These are phyloP conservation scores for Pterocles orientalis DNA, from an alignment of 2,113 vertebrate genomes.

Conservation along the genomic window DNA sequence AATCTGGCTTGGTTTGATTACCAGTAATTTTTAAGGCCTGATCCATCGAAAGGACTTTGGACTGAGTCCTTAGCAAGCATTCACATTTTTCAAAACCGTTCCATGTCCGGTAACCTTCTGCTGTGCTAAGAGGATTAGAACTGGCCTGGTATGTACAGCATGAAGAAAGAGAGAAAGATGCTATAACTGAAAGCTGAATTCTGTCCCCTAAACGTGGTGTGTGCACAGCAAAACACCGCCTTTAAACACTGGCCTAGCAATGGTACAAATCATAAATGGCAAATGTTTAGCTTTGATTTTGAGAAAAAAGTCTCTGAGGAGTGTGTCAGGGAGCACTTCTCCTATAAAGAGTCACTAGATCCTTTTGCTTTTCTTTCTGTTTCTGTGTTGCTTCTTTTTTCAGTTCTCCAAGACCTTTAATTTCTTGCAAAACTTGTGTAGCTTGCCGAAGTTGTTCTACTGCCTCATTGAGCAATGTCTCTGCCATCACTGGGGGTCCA, in stretches of 20 bases:
- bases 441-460: slow-evolving; percentile 89
- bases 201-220: background rate
- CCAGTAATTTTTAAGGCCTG: slow-evolving; percentile 15
- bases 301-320: background rate
- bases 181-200: slow-evolving; percentile 36
- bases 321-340: slow-evolving; percentile 78
- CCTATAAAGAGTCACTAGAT: slow-evolving; percentile 84
- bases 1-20: slow-evolving; percentile 5
- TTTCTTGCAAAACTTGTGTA: slow-evolving; percentile 86
- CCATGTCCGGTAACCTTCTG: slow-evolving; percentile 36
- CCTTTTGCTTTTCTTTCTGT: slow-evolving; percentile 74
- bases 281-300: slow-evolving; percentile 11
- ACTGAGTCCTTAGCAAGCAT: slow-evolving; percentile 12
- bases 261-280: slow-evolving; percentile 21
- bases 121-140: slow-evolving; percentile 50
- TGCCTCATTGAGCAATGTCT: slow-evolving; percentile 83
- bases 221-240: slow-evolving; percentile 36
- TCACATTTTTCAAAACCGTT: slow-evolving; percentile 28
- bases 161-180: slow-evolving; percentile 19
- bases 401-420: slow-evolving; percentile 79
- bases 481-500: slow-evolving; percentile 52
- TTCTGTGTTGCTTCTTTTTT: slow-evolving; percentile 68
- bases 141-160: slow-evolving; percentile 7
- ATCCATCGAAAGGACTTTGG: slow-evolving; percentile 12
- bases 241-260: slow-evolving; percentile 40